phyloP scores from a whole-genome alignment of 2,888 invertebrate species.

The Ophion ventricosus region DNA sequence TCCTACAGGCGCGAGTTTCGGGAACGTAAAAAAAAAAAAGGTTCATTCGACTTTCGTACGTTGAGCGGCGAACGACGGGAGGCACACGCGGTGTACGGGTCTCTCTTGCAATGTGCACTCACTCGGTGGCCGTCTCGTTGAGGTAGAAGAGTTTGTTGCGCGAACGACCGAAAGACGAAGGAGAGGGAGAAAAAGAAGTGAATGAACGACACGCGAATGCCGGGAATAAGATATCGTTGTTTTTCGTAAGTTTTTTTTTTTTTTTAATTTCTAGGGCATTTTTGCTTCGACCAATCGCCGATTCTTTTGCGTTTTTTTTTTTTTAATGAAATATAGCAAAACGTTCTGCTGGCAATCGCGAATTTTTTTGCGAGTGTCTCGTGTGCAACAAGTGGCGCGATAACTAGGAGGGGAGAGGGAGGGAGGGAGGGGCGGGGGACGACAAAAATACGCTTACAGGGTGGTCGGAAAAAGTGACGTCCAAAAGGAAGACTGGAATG shows the following conservation, averaged over 20 bases:
- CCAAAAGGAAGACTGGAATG: no score
- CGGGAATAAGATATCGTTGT: constrained; percentile 34
- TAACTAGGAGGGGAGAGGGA: not conserved
- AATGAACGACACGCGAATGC: constrained; percentile 49
- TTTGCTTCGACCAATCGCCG: no score
- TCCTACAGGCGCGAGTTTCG: not conserved
- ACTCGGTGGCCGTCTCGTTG: constrained; percentile 45
- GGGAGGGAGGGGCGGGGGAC: not conserved
- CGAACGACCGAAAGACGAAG: constrained; percentile 10
- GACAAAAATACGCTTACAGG: no score
- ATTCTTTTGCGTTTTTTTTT: not conserved
- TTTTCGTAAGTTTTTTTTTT: constrained; percentile 8
- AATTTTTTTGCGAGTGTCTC: not conserved
- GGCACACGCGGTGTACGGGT: not conserved
- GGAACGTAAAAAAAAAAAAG: not conserved
- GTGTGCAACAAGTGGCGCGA: constrained; percentile 13
- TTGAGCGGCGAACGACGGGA: constrained; percentile 14
- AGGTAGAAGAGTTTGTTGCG: constrained; percentile 45
- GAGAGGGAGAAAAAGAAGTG: constrained; percentile 13
- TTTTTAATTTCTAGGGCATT: not conserved
- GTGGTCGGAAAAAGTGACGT: no score
- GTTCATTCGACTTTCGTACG: constrained; percentile 33
- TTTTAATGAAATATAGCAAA: not conserved
- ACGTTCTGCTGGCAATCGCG: not conserved
- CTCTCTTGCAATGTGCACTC: constrained; percentile 46